Base-by-base conservation (phyloP, 2,888 invertebrate genomes). In the Steromphala cineraria region DNA sequence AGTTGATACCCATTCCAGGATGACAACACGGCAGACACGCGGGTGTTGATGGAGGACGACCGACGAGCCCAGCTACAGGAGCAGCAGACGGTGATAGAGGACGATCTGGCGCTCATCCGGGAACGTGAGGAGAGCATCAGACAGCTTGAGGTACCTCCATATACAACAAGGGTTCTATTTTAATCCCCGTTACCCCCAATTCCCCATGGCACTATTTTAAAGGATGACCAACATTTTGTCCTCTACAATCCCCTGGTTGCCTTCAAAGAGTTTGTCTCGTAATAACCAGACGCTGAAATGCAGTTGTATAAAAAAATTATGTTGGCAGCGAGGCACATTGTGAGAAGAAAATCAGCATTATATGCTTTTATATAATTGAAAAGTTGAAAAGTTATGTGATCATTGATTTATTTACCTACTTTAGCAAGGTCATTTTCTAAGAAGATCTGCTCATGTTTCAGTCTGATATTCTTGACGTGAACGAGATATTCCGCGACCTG, bases 401-500 rank as follows among this genome's bases (percentile, higher is more conserved):
- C 21, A 28, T 67, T 67, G 5, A 28, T 67, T 67, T 2, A 17
- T 67, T 67, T 67, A 19, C 71, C 17, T 4, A 2, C 13, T 5
- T 10, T 13, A 46, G 46, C 13, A 21, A 53, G 67, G 78, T 67
- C 17, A 52, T 1, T 21, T 79, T 17, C 15, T 19, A 62, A 79
- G 79, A 71, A n/a, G 4, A 10, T 46, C 10, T 10, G 4, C 5
- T 75, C 77, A n/a, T 83, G 24, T 87, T 91, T 46, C 87, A 93
- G 97, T 96, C 95, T 87, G 97, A 98, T 93, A 98, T 99, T 89
- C 95, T 96, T 90, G 98, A 97, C 86, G 98, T 99, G 79, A 99
- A 99, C 94, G 96, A 98, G 94, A 98, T 99, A 91, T 99, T 99
- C 94, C 97, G 97, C 94, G 98, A 98, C 93, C 94, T 99, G 81